phyloP scores from a whole-genome alignment of 2,797 vertebrate genomes.

The Kryptopterus vitreolus region DNA sequence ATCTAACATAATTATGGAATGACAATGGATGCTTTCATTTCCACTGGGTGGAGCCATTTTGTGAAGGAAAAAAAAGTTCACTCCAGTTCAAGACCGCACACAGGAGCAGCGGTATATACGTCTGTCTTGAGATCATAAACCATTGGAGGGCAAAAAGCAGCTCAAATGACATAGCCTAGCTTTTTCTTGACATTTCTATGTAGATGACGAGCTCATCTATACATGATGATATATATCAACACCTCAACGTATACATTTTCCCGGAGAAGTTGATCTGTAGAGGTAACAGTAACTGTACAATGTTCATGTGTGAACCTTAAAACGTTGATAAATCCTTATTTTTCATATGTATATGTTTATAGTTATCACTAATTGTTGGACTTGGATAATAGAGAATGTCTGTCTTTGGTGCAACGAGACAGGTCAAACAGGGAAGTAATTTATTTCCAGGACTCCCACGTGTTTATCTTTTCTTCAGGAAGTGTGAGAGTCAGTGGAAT shows the following conservation, averaged over 20 bases:
- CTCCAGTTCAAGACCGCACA: neutral
- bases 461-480: constrained; percentile 21
- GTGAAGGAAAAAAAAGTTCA: neutral
- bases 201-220: neutral
- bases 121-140: neutral
- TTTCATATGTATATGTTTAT: neutral
- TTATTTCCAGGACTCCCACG: neutral
- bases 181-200: neutral
- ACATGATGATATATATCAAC: neutral
- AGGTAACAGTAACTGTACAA: neutral
- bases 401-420: neutral
- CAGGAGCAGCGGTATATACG: neutral
- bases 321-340: neutral
- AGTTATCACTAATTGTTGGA: neutral
- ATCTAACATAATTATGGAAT: neutral
- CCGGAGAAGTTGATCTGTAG: neutral
- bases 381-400: neutral
- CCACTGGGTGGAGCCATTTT: neutral
- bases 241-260: neutral
- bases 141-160: neutral
- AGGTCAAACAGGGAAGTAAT: neutral
- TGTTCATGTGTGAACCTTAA: neutral
- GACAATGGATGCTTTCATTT: neutral
- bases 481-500: constrained; percentile 23
- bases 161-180: neutral